phyloP scores from a whole-genome alignment of 2,888 invertebrate genomes.

The Mamestra brassicae region DNA sequence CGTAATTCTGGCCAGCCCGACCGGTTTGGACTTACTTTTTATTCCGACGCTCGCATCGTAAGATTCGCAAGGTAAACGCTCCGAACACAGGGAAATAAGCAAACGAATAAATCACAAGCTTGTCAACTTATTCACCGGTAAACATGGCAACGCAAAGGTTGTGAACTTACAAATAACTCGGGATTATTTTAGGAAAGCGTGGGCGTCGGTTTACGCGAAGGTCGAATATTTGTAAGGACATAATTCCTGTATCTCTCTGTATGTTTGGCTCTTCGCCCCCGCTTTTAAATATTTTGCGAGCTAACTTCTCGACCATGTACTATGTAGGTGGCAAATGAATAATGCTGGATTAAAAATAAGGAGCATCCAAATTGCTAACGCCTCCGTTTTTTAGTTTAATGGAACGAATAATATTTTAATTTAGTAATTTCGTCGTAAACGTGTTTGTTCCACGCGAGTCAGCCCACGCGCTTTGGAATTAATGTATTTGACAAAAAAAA shows the following conservation, averaged over 20 bases:
- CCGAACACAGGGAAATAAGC: slow-evolving; percentile 72
- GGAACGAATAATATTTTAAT: slow-evolving; percentile 68
- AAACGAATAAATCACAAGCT: slow-evolving; percentile 73
- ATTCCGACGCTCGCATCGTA: slow-evolving; percentile 68
- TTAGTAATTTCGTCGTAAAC: slow-evolving; percentile 68
- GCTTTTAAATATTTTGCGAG: slow-evolving; percentile 75
- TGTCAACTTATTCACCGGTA: slow-evolving; percentile 58
- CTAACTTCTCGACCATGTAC: slow-evolving; percentile 64
- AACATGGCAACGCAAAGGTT: slow-evolving; percentile 59
- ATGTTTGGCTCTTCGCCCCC: slow-evolving; percentile 75
- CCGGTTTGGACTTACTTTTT: slow-evolving; percentile 84
- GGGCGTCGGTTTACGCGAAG: slow-evolving; percentile 70
- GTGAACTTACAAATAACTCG: slow-evolving; percentile 57
- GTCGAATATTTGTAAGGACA: slow-evolving; percentile 72
- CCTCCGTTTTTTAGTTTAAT: slow-evolving; percentile 69
- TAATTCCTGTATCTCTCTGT: slow-evolving; percentile 70
- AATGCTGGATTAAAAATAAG: slow-evolving; percentile 70
- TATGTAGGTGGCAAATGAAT: slow-evolving; percentile 75
- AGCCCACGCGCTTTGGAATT: slow-evolving; percentile 69
- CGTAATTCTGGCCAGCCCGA: slow-evolving; percentile 84
- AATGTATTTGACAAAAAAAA: slow-evolving; percentile 60
- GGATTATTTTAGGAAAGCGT: slow-evolving; percentile 68
- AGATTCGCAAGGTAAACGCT: slow-evolving; percentile 77
- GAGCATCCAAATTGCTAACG: slow-evolving; percentile 73
- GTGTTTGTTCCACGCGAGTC: slow-evolving; percentile 71